Conservation (phyloP, 2,113 vertebrate genomes). For the Oostethus manadensis region DNA sequence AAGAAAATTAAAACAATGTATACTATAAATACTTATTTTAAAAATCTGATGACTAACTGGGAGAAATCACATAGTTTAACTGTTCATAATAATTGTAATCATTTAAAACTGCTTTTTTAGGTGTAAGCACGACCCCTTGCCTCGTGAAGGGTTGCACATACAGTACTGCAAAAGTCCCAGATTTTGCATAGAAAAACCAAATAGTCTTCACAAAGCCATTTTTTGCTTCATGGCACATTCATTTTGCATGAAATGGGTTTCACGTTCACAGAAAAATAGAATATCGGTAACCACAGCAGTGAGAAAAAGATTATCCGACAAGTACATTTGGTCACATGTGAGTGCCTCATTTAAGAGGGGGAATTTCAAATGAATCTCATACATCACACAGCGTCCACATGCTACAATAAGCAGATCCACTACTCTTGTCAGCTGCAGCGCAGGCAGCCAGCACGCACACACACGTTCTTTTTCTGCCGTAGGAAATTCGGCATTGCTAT, state of each 20-base stretch:
- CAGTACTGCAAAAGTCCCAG: not conserved
- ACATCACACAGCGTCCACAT: constrained; percentile 67
- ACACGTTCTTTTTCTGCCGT: constrained; percentile 22
- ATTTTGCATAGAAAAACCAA: not conserved
- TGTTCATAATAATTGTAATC: too few relatives aligned
- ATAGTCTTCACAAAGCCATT: constrained; percentile 3
- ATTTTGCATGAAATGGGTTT: constrained; percentile 49
- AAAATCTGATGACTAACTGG: too few relatives aligned
- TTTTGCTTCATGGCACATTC: constrained; percentile 26
- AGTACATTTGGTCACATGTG: constrained; percentile 41
- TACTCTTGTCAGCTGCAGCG: constrained; percentile 66
- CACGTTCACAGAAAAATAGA: constrained; percentile 31
- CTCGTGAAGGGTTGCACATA: too few relatives aligned
- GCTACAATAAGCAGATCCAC: constrained; percentile 68
- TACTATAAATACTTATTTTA: too few relatives aligned
- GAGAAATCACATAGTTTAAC: not conserved
- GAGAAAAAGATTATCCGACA: constrained; percentile 20
- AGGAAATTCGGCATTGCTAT: constrained; percentile 37
- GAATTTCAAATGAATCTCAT: constrained; percentile 72
- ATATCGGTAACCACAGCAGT: constrained; percentile 24
- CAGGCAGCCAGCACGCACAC: constrained; percentile 36
- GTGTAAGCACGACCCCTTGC: too few relatives aligned
- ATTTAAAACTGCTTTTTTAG: too few relatives aligned
- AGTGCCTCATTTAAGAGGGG: constrained; percentile 64
- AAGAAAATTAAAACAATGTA: too few relatives aligned